A percentile compares a stretch with the other conserved stretches of the same genome.
Evolutionary conservation across 2,888 invertebrate genomes (phyloP).

Genomic region (Oligia fasciuncula): DNA sequence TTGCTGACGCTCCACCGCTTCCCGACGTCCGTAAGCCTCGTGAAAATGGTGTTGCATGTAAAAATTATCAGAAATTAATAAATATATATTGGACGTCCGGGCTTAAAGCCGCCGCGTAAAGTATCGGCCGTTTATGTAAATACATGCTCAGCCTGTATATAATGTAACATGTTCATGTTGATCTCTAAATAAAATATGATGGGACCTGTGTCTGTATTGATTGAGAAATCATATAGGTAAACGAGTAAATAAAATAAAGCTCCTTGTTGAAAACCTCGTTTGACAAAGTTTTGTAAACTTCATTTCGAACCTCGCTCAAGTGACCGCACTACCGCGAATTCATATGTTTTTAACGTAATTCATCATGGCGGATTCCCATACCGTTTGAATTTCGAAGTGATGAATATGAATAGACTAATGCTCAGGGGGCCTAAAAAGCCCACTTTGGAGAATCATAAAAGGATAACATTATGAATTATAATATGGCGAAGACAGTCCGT

Average conservation of each 20-base stretch:
- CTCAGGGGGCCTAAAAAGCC: too few species aligned
- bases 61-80: slow-evolving; percentile 79
- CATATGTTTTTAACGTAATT: neutral
- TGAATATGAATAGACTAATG: neutral
- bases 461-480: too few species aligned
- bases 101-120: slow-evolving; percentile 52
- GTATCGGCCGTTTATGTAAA: slow-evolving; percentile 53
- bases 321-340: neutral
- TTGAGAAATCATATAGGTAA: neutral
- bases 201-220: neutral
- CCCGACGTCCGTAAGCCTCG: slow-evolving; percentile 67
- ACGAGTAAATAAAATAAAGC: accelerated
- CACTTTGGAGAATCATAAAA: too few species aligned
- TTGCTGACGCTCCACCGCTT: slow-evolving; percentile 67
- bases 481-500: too few species aligned
- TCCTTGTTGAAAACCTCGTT: neutral
- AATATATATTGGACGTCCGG: slow-evolving; percentile 60
- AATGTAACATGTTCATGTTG: slow-evolving; percentile 35
- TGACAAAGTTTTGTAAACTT: neutral
- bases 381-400: neutral
- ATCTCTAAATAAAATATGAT: slow-evolving; percentile 45
- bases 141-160: slow-evolving; percentile 53
- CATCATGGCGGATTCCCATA: neutral
- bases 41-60: slow-evolving; percentile 74
- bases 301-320: neutral